Conservation (phyloP, 30 jellyfish, hydroid and myxozoan species). For the Clytia hemisphaerica region DNA sequence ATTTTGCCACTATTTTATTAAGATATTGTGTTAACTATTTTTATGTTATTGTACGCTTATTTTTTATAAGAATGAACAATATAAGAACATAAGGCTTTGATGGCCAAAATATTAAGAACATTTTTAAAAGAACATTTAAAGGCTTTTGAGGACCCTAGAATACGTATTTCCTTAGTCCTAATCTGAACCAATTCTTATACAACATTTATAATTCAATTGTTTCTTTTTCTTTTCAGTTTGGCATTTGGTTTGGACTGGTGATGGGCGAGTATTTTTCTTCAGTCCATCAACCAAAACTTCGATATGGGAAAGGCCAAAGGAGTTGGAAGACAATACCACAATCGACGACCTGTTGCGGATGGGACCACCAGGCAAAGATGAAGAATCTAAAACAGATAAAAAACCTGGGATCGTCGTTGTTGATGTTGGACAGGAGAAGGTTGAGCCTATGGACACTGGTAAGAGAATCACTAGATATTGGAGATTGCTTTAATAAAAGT, state of each 20-base stretch:
- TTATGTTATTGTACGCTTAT: too few species aligned
- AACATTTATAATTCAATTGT: neutral
- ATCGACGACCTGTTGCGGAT: constrained; percentile 56
- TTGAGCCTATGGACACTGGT: neutral
- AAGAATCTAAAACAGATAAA: neutral
- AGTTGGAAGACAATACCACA: constrained; percentile 28
- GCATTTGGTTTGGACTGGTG: constrained; percentile 98
- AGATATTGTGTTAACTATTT: too few species aligned
- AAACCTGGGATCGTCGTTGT: neutral
- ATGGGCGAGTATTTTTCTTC: constrained; percentile 53
- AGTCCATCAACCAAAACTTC: constrained; percentile 82
- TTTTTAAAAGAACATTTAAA: too few species aligned
- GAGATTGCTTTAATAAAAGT: too few species aligned
- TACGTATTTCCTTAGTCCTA: too few species aligned
- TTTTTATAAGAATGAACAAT: too few species aligned
- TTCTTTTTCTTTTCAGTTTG: constrained; percentile 38
- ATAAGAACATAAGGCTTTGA: too few species aligned
- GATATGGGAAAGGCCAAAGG: constrained; percentile 92
- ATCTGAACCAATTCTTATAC: too few species aligned
- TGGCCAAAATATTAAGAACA: too few species aligned
- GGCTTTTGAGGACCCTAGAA: too few species aligned
- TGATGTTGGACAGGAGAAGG: neutral
- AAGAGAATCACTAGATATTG: neutral
- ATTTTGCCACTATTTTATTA: too few species aligned
- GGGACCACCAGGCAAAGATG: constrained; percentile 59